Conservation (phyloP, 2,113 vertebrate species). For the Siniperca chuatsi region DNA sequence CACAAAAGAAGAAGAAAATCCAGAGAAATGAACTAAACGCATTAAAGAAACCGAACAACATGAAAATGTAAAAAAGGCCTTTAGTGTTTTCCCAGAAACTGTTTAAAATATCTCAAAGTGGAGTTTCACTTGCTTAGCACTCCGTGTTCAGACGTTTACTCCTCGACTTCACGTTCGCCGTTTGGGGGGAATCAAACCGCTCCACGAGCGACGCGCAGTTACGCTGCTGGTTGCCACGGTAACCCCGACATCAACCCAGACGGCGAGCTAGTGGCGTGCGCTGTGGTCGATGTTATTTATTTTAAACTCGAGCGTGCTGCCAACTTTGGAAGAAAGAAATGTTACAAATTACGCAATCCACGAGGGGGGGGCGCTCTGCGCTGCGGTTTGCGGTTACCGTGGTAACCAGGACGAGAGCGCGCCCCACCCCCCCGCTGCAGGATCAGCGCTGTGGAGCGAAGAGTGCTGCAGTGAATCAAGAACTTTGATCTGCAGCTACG, state of each 20-base stretch:
- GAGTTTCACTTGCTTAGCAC: background rate
- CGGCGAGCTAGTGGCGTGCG: too few species aligned
- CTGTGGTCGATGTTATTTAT: too few species aligned
- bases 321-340: too few species aligned
- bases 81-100: slow-evolving; percentile 9
- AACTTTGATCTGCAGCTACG: background rate
- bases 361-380: too few species aligned
- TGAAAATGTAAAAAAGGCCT: slow-evolving; percentile 18
- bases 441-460: too few species aligned
- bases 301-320: too few species aligned
- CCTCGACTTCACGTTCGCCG: background rate
- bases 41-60: slow-evolving; percentile 5
- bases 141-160: too few species aligned
- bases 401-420: too few species aligned
- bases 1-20: background rate
- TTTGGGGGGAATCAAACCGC: background rate
- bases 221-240: background rate
- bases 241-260: background rate
- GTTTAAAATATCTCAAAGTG: background rate
- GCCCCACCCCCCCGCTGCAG: too few species aligned
- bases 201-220: too few species aligned
- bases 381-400: too few species aligned
- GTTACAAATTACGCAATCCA: too few species aligned
- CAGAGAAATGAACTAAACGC: background rate
- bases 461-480: background rate